Evolutionary conservation across 2,888 invertebrate species (phyloP), one percentile per base, ranked within the genome.

Genomic region (Plagodis pulveraria): DNA sequence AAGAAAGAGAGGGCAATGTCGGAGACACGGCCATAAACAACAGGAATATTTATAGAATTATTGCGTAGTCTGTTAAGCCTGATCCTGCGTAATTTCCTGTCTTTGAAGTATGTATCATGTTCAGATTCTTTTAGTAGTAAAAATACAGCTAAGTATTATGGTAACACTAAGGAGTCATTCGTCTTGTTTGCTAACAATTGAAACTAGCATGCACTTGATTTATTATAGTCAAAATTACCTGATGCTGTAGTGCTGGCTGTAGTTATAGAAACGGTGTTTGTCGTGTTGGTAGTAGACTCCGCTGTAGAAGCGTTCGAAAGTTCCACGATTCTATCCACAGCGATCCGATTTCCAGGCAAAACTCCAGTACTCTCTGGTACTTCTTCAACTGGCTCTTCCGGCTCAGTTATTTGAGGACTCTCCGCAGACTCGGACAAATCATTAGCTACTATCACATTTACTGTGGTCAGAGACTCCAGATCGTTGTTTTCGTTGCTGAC

Each of bases 381-480:
- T 8, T 82, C 82, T 12, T 73, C 72, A 5, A 5, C 50, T 36
- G 50, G 38, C 5, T 79, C 80, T 9, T 86, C 84, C 0, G 75
- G 58, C 2, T 88, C 89, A 0, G 80, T 76, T 0, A 77, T 67
- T 41, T 77, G 82, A 7, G 88, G 87, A 47, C 86, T 86, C 0
- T 40, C 40, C 10, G 78, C 73, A 0, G 83, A 64, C 53, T 86
- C 86, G 11, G 78, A 78, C 56, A 87, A 60, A 52, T 92, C 91
- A 61, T 91, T 91, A 0, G 91, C 92, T 0, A 92, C 92, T 0
- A 93, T 92, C 0, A 93, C 92, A 52, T 93, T 93, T 0, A 93
- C 93, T 0, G 92, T 93, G 0, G 93, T 93, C 52, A 93, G 53
- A 0, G 90, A 89, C 56, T 93, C 91, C 66, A 93, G 73, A 42